Conservation (phyloP, 2,113 vertebrate genomes). For the Galbula dea region DNA sequence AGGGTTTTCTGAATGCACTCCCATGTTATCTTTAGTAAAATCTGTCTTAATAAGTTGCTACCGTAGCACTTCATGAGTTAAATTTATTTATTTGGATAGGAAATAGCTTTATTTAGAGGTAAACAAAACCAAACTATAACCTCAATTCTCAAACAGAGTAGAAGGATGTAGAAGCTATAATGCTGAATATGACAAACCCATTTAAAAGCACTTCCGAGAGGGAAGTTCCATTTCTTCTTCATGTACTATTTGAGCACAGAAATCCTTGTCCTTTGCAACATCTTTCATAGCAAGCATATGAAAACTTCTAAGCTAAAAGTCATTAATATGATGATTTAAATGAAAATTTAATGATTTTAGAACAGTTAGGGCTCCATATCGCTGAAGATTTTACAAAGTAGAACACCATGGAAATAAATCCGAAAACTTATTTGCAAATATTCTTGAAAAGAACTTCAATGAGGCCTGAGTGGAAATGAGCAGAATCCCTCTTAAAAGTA, state of each 20-base stretch:
- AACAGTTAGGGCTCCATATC: neutral
- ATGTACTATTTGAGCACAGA: neutral
- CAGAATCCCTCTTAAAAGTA: neutral
- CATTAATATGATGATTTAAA: neutral
- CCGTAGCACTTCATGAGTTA: neutral
- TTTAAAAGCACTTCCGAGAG: neutral
- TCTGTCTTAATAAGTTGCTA: neutral
- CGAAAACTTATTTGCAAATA: neutral
- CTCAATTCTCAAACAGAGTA: neutral
- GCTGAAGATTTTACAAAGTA: neutral
- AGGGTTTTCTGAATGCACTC: neutral
- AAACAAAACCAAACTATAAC: neutral
- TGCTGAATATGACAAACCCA: neutral
- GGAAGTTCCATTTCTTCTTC: neutral
- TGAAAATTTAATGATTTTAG: neutral
- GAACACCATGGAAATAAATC: neutral
- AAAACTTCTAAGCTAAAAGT: neutral
- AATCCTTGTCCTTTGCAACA: neutral
- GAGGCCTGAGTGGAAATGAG: neutral
- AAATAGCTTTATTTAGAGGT: neutral
- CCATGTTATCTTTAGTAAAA: neutral
- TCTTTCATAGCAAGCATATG: neutral
- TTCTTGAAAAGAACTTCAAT: neutral
- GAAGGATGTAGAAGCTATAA: neutral
- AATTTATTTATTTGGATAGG: neutral